phyloP scores from a whole-genome alignment of 2,888 invertebrate genomes.

The Blera fallax region DNA sequence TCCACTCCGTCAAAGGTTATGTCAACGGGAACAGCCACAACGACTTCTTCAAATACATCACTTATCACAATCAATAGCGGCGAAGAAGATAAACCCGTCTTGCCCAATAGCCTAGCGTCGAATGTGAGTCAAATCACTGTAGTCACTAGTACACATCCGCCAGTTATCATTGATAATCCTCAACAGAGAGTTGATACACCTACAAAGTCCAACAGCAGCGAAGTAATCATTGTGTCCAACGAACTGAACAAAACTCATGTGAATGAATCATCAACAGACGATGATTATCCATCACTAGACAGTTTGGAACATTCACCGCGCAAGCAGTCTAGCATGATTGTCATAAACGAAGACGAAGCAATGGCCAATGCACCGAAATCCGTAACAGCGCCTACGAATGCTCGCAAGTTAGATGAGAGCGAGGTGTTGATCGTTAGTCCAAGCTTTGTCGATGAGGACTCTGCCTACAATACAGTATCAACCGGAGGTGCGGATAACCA shows the following conservation, averaged over 20 bases:
- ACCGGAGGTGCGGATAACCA: conserved; percentile 77
- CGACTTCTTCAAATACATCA: conserved; percentile 79
- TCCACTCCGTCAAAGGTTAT: conserved; percentile 59
- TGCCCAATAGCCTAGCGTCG: conserved; percentile 89
- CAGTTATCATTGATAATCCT: conserved; percentile 87
- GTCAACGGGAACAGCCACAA: conserved; percentile 72
- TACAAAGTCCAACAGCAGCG: conserved; percentile 81
- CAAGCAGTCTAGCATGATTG: conserved; percentile 80
- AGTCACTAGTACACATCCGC: conserved; percentile 91
- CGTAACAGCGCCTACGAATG: conserved; percentile 78
- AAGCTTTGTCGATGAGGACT: conserved; percentile 85
- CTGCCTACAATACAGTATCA: conserved; percentile 83
- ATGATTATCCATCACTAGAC: conserved; percentile 89
- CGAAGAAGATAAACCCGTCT: conserved; percentile 81
- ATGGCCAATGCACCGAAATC: conserved; percentile 66
- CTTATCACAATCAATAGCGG: conserved; percentile 80
- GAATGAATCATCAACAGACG: conserved; percentile 89
- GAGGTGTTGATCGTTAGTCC: conserved; percentile 92
- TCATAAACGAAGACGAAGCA: conserved; percentile 75
- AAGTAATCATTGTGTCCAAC: conserved; percentile 92
- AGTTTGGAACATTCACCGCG: conserved; percentile 85
- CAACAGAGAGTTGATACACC: conserved; percentile 74
- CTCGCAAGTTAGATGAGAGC: conserved; percentile 91
- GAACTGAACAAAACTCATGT: conserved; percentile 86
- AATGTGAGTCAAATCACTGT: conserved; percentile 90